phyloP scores from a whole-genome alignment of 2,797 vertebrate species.

The Hephaestus fuliginosus region DNA sequence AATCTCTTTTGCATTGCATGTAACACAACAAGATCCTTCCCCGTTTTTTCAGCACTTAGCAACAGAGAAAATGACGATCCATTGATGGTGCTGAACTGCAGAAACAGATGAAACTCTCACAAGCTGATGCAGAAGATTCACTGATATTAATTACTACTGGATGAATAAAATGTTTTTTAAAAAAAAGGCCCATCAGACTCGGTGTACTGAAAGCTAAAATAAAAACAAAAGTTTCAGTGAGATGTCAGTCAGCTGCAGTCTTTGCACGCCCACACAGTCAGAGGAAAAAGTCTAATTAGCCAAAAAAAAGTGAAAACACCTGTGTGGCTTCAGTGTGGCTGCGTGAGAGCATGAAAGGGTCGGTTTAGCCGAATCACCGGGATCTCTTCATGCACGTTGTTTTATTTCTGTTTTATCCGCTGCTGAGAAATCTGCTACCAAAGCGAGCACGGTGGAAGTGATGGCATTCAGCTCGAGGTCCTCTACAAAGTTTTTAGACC shows the following conservation, averaged over 20 bases:
- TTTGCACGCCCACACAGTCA: conserved; percentile 17
- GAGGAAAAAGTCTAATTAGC: conserved; percentile 33
- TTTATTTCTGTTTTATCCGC: not conserved
- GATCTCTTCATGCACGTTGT: conserved; percentile 5
- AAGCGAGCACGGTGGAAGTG: not conserved
- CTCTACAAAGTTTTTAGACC: not conserved
- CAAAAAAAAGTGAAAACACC: conserved; percentile 40
- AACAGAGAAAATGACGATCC: conserved; percentile 36
- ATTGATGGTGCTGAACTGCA: conserved; percentile 28
- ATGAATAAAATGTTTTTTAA: not conserved
- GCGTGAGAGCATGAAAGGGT: conserved; percentile 31
- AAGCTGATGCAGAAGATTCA: conserved; percentile 3
- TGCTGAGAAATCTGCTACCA: not conserved
- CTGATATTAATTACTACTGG: not conserved
- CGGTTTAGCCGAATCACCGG: conserved; percentile 6
- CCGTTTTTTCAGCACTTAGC: conserved; percentile 50
- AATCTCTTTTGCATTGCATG: conserved; percentile 73
- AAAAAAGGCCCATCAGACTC: too few species aligned
- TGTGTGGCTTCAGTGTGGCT: conserved; percentile 29
- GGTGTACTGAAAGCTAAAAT: not conserved
- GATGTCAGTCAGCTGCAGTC: conserved; percentile 28
- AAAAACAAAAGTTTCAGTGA: conserved; percentile 31
- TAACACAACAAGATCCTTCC: conserved; percentile 43
- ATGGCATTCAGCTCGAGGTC: conserved; percentile 1
- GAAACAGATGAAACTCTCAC: conserved; percentile 3